These are phyloP conservation scores for Sturnus vulgaris DNA, from an alignment of 2,113 vertebrate species.

Conservation along the genomic window DNA sequence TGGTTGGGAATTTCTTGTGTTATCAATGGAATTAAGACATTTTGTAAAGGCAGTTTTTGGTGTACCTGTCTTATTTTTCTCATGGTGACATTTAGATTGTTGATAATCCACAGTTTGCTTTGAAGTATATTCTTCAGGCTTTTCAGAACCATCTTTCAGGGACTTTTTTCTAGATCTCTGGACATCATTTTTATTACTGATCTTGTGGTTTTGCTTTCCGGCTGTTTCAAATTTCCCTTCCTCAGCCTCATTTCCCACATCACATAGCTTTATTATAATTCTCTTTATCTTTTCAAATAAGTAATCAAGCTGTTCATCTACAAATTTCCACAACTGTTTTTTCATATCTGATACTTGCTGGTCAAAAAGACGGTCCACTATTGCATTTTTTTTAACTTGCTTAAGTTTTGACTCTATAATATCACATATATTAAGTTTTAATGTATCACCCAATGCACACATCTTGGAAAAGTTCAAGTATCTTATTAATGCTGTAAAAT, in stretches of 20 bases:
- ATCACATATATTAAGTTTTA: slow-evolving; percentile 84
- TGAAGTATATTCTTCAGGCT: slow-evolving; percentile 37
- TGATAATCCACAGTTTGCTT: slow-evolving; percentile 40
- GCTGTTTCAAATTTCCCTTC: slow-evolving; percentile 53
- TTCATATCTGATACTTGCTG: slow-evolving; percentile 89
- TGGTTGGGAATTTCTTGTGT: slow-evolving; percentile 48
- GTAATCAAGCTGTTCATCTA: slow-evolving; percentile 89
- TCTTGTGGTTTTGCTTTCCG: slow-evolving; percentile 2
- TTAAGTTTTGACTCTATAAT: slow-evolving; percentile 81
- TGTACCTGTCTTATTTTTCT: slow-evolving; percentile 33
- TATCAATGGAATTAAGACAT: slow-evolving; percentile 57
- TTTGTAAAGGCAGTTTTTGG: slow-evolving; percentile 48
- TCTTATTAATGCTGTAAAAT: slow-evolving; percentile 86
- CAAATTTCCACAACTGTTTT: slow-evolving; percentile 92
- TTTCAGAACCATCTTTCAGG: slow-evolving; percentile 50
- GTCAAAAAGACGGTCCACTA: slow-evolving; percentile 91
- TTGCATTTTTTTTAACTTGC: slow-evolving; percentile 86
- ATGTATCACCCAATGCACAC: slow-evolving; percentile 69
- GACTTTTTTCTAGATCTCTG: slow-evolving; percentile 44
- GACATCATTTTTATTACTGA: slow-evolving; percentile 38
- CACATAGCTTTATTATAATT: slow-evolving; percentile 75
- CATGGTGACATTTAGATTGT: slow-evolving; percentile 12
- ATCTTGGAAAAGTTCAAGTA: slow-evolving; percentile 82
- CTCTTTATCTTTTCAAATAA: slow-evolving; percentile 84
- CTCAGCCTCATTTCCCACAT: slow-evolving; percentile 55